Evolutionary conservation across 1,140 invertebrate species (phyloP), one percentile per base, ranked within the genome.

Genomic region (Drosophila kohkoa): DNA sequence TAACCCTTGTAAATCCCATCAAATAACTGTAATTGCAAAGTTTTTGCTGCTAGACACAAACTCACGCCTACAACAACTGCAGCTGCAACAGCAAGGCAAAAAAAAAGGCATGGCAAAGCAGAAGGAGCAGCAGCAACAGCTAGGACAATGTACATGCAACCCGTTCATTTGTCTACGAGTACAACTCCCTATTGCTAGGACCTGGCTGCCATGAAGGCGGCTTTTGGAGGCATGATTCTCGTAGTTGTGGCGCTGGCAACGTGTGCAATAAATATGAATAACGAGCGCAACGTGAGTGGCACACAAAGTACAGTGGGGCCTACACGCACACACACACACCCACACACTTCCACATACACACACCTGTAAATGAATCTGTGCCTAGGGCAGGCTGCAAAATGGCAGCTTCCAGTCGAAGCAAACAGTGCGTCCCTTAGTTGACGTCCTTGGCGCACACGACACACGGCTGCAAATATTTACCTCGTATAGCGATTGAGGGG

Each of bases 201-300:
- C 32, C 59, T 71, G 20, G 20, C 20, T 25, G 54, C 41, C 68
- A 13, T 41, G 6, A 41, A 35, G 54, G 7, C 49, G 55, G 54
- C 51, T 62, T 13, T 59, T 49, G 63, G 32, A 59, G 65, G 65
- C 32, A 72, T 55, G 38, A 20, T 62, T 45, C 7, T 57, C 32
- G 20, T 55, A 25, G 48, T 62, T 45, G 43, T 76, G 54, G 54
- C 68, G 66, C 83, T 75, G 63, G 73, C 83, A 88, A 83, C 85
- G 85, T 88, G 85, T 89, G 86, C 85, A 88, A 88, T 89, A 88
- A 89, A 88, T 88, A 88, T 88, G 85, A 88, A 88, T 89, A 88
- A 88, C 85, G 85, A 88, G 85, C 81, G 81, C 85, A 79, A 88
- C 85, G 85, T 88, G 85, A 88, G 85, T 85, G 85, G 85, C 85